Base-by-base conservation (phyloP, 2,888 invertebrate species). In the Patella depressa region DNA sequence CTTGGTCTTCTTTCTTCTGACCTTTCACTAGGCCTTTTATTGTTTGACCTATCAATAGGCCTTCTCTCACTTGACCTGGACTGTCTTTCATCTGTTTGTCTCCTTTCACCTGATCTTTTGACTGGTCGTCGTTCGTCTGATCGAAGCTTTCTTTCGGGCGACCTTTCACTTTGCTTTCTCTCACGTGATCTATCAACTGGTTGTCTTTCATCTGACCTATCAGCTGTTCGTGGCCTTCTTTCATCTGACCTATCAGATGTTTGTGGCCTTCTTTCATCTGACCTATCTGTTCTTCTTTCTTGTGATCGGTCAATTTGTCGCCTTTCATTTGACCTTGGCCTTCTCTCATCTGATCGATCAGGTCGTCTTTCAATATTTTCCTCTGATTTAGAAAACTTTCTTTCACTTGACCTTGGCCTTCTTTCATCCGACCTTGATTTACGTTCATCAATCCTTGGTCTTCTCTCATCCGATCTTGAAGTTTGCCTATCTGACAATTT, bases 81-180 rank as follows among this genome's bases (percentile, higher is more conserved):
- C 74, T 12, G 81, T 81, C 34, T 82, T 82, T 14, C 83, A 81
- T 71, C 83, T 83, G 7, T 80, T 79, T 19, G 77, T 80, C 9
- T 45, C 9, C 7, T 74, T 70, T 4, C 77, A 75, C 24, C 71
- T 73, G 15, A 15, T 24, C 15, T 75, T 53, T 17, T 45, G 45
- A 45, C 45, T 45, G 70, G 78, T 75, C 74, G 77, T 72, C 69
- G 80, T 59, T 72, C 74, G 55, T 71, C 76, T 70, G 69, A 79
- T 57, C 57, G 72, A 29, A 70, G 79, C 59, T 73, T 76, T 77
- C 75, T 78, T 75, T 80, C 80, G 11, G 19, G 17, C 71, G n/a
- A 53, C 59, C 53, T 77, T 73, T 55, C 73, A 77, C n/a, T 14
- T 17, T 45, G 72, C 59, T n/a, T 65, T 74, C 19, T 72, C 74